Base-by-base conservation (phyloP, 2,888 invertebrate genomes). In the Ophion costatus region DNA sequence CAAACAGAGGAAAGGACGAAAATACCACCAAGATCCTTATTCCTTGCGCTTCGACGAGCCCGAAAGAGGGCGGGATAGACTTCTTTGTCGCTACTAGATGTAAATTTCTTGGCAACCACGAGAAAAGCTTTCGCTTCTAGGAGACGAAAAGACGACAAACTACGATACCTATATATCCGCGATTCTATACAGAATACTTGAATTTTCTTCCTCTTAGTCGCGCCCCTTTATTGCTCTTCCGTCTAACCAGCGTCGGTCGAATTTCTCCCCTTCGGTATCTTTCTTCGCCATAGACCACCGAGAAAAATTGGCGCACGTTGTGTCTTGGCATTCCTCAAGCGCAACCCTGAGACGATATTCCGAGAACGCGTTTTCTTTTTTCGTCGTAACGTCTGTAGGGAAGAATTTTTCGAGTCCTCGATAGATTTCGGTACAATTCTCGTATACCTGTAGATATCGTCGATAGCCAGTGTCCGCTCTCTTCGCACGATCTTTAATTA, bases 51-150 rank as follows among this genome's bases (percentile, higher is more conserved):
- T 61, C 81, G 71, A 66, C 73, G 69, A 82, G 2, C 77, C 73
- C 42, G 80, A 71, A 56, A 57, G 77, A 73, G 75, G 77, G 66
- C 75, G 57, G 64, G 73, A 70, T 76, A 83, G 87, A 85, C 86
- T 83, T 78, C 61, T 75, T 70, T 77, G 73, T 74, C 86, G 81
- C 82, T 82, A 71, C 85, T 88, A 88, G 90, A 91, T 90, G 90
- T 88, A 91, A 91, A 91, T 91, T 90, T 86, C 75, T 89, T 91
- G 90, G 90, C 91, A 90, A 88, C 82, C 86, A 45, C 56, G 24
- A 63, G 70, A 14, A 45, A 64, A 69, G 66, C 24, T 80, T 75
- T 63, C 11, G 20, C 61, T 22, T 61, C 22, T 64, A 51, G 80
- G 73, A 64, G 61, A 22, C 71, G 63, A 63, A 82, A 66, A 77